These are phyloP conservation scores for Sitophilus oryzae DNA, from an alignment of 1,140 invertebrate species.

Conservation along the genomic window DNA sequence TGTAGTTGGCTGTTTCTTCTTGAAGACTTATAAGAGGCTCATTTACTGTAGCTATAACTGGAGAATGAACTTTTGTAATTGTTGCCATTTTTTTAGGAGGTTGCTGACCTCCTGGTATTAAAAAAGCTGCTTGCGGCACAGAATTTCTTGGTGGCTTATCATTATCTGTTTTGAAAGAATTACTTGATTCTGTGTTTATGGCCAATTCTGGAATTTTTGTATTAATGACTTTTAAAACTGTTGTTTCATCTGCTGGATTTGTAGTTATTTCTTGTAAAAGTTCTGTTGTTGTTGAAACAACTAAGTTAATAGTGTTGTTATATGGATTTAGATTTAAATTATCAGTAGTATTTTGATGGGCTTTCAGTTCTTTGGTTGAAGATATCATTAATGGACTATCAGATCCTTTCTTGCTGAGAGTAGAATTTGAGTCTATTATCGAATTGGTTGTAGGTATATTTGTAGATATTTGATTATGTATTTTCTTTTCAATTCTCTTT, in stretches of 20 bases:
- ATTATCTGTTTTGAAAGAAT: constrained; percentile 19
- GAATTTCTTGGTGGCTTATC: too few species aligned
- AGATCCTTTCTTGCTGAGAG: neutral
- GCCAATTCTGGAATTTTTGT: neutral
- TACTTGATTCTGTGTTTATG: neutral
- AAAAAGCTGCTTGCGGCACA: constrained; percentile 47
- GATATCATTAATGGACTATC: too few species aligned
- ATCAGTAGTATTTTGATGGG: neutral
- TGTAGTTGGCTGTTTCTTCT: neutral
- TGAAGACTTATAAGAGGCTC: constrained; percentile 40
- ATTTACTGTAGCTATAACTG: constrained; percentile 21
- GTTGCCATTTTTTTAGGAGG: constrained; percentile 46
- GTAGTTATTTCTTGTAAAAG: constrained; percentile 6
- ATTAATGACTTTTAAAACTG: constrained; percentile 6
- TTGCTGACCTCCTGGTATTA: constrained; percentile 55
- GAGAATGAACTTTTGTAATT: constrained; percentile 54
- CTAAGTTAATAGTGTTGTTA: neutral
- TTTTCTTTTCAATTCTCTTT: neutral
- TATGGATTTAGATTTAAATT: neutral
- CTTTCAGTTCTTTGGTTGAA: neutral
- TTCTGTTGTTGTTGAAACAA: neutral
- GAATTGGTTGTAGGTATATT: neutral
- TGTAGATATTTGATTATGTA: neutral
- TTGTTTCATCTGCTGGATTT: constrained; percentile 4
- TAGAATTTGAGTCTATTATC: too few species aligned